phyloP scores from a whole-genome alignment of 2,113 vertebrate species.

The Paedocypris sp. region DNA sequence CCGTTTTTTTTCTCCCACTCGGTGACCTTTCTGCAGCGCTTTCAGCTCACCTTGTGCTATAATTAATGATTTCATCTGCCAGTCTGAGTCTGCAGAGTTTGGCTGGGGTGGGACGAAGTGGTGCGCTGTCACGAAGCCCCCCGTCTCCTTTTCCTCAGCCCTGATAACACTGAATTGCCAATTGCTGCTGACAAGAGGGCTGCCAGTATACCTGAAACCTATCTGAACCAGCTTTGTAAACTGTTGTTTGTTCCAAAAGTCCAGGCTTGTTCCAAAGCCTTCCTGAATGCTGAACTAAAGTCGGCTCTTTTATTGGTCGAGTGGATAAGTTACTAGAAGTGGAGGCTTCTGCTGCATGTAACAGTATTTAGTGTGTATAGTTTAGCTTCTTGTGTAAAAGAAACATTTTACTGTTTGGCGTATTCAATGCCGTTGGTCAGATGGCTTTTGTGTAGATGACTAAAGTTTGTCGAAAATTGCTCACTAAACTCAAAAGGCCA shows the following conservation, averaged over 20 bases:
- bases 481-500: neutral
- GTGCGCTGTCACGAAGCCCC: conserved; percentile 1
- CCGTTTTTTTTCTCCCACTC: neutral
- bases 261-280: neutral
- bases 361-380: no score
- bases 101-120: neutral
- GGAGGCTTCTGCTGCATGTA: no score
- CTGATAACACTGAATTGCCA: conserved; percentile 3
- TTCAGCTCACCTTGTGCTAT: conserved; percentile 48
- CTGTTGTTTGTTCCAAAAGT: neutral
- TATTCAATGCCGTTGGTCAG: no score
- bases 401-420: no score
- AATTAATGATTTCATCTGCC: conserved; percentile 51
- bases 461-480: neutral
- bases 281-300: neutral
- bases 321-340: no score
- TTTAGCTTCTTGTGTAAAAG: no score
- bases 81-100: conserved; percentile 35
- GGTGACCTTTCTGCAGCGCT: neutral
- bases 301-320: no score
- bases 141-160: neutral
- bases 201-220: neutral
- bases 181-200: neutral
- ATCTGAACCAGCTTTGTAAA: neutral
- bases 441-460: neutral